Base-by-base conservation (phyloP, 1,140 invertebrate genomes). In the Drosophila melanogaster region DNA sequence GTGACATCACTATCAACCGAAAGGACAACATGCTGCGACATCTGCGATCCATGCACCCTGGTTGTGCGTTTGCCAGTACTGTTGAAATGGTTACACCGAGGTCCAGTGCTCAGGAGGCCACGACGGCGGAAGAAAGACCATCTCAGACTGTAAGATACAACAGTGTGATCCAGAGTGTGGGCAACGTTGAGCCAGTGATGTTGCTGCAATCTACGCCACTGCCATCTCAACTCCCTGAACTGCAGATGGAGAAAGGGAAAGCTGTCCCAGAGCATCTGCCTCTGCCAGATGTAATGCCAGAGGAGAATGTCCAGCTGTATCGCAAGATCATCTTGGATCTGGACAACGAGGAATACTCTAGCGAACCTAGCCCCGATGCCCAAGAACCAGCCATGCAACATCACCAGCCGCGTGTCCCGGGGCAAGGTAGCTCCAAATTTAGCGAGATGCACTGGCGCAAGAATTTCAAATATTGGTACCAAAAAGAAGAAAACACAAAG, bases 1-100 rank as follows among this genome's bases (percentile, higher is more conserved):
- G 95, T 80, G 92, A 93, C 4, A 93, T 93, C 1, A 92, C 91
- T 1, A 95, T 95, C 66, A 89, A 93, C 46, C 92, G 95, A 11
- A 95, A 95, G 76, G 95, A 95, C 74, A 95, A 95, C 67, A 91
- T 95, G 56, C 93, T 94, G 24, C 92, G 95, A 0, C 95, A 95
- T 89, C 92, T 95, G 24, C 93, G 94, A 41, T 94, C 95, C 70
- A 94, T 94, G 33, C 95, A 95, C 84, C 94, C 94, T 3, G 93
- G 93, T 4, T 79, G 47, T 5, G 19, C 65, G 0, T 89, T 81
- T 11, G 69, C 78, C 4, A 46, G 41, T 12, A 47, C 53, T 44
- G 86, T 90, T 0, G 61, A 84, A 40, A 35, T 90, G 1, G 19
- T 74, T 8, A 51, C 14, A 0, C 41, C 14, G 5, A 17, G 7